Conservation (phyloP, 2,797 vertebrate genomes). For the Trematomus bernacchii region DNA sequence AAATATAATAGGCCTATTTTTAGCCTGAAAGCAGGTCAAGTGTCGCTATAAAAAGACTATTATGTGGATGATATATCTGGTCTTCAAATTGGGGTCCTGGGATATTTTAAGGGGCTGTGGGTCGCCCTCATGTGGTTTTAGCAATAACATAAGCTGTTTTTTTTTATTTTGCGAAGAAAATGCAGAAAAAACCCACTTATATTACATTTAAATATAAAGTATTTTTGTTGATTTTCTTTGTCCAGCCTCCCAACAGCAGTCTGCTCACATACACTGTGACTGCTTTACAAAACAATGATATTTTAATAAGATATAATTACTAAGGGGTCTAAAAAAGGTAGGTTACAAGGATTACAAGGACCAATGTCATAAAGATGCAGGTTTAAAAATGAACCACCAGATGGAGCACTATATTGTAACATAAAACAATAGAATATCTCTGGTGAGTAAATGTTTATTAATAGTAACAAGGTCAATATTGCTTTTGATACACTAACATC, state of each 20-base stretch:
- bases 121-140: neutral
- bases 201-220: neutral
- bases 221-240: neutral
- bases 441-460: no score
- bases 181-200: neutral
- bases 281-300: neutral
- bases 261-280: neutral
- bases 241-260: neutral
- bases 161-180: neutral
- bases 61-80: neutral
- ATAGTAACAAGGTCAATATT: no score
- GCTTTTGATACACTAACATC: no score
- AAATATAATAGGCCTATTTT: constrained; percentile 5
- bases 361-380: constrained; percentile 20
- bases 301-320: neutral
- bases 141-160: neutral
- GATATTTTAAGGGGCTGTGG: neutral
- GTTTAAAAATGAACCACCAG: constrained; percentile 39
- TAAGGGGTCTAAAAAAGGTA: neutral
- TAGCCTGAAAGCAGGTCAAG: neutral
- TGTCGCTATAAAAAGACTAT: neutral
- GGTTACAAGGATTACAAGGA: neutral
- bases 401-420: constrained; percentile 42
- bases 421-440: neutral
- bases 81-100: neutral